phyloP scores from a whole-genome alignment of 2,113 vertebrate species.

The Edolisoma coerulescens region DNA sequence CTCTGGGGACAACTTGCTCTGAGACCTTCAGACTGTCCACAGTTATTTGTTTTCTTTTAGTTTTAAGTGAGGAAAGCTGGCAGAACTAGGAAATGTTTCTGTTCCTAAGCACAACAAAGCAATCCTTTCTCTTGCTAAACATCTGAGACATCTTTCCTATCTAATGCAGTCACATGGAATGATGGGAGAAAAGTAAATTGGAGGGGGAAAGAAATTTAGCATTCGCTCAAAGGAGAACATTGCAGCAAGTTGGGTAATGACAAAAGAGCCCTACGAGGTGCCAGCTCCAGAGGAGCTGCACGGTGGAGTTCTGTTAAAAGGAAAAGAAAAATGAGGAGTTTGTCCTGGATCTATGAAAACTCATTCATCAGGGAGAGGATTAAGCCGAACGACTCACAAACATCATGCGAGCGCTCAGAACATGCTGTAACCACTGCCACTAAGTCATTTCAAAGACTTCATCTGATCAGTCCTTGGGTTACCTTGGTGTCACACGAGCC shows the following conservation, averaged over 20 bases:
- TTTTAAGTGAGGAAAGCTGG: neutral
- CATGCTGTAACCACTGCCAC: neutral
- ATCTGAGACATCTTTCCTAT: neutral
- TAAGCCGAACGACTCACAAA: neutral
- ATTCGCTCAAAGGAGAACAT: neutral
- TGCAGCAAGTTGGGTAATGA: neutral
- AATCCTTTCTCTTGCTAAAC: neutral
- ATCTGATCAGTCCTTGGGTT: neutral
- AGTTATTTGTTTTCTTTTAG: neutral
- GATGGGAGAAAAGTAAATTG: neutral
- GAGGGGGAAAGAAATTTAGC: neutral
- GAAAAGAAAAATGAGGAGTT: constrained; percentile 38
- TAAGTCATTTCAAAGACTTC: neutral
- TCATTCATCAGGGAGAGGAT: neutral
- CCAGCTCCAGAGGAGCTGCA: neutral
- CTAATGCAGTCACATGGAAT: neutral
- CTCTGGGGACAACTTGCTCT: neutral
- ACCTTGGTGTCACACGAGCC: neutral
- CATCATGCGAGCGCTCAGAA: neutral
- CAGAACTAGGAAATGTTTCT: neutral
- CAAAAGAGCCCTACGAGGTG: neutral
- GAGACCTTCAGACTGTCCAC: neutral
- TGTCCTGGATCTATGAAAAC: constrained; percentile 20
- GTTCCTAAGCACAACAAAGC: neutral
- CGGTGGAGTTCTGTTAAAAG: neutral